Conservation (phyloP, 1,140 invertebrate genomes). For the Trinorchestia longiramus region DNA sequence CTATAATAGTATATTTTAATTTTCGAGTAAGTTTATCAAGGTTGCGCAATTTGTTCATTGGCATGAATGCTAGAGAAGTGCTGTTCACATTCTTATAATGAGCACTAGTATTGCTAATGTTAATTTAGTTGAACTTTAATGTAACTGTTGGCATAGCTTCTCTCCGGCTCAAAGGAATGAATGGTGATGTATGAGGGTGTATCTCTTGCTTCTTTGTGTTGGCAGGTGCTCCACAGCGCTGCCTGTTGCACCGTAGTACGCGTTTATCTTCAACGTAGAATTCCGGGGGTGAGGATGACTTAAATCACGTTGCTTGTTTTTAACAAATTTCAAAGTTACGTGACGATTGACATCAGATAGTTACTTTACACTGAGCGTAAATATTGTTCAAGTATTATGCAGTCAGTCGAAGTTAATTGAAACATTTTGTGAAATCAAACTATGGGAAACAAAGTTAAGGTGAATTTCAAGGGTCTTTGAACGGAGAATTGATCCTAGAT, state of each 20-base stretch:
- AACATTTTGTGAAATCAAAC: neutral
- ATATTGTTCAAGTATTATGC: neutral
- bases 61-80: neutral
- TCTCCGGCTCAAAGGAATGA: constrained; percentile 32
- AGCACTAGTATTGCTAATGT: neutral
- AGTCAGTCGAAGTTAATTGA: neutral
- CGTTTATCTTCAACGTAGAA: too few relatives aligned
- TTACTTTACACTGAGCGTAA: too few relatives aligned
- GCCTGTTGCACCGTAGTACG: too few relatives aligned
- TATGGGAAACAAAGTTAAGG: neutral
- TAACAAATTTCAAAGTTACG: too few relatives aligned
- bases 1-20: neutral
- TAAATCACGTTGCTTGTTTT: too few relatives aligned
- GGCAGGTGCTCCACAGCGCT: too few relatives aligned
- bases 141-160: constrained; percentile 5
- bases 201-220: neutral
- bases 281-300: too few relatives aligned
- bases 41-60: neutral
- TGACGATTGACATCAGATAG: too few relatives aligned
- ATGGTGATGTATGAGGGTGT: neutral
- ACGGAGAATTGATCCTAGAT: too few relatives aligned
- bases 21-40: neutral
- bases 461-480: too few relatives aligned
- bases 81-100: constrained; percentile 16
- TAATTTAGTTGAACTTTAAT: constrained; percentile 26